phyloP scores from a whole-genome alignment of 2,888 invertebrate genomes.

The Chironomus tentans region DNA sequence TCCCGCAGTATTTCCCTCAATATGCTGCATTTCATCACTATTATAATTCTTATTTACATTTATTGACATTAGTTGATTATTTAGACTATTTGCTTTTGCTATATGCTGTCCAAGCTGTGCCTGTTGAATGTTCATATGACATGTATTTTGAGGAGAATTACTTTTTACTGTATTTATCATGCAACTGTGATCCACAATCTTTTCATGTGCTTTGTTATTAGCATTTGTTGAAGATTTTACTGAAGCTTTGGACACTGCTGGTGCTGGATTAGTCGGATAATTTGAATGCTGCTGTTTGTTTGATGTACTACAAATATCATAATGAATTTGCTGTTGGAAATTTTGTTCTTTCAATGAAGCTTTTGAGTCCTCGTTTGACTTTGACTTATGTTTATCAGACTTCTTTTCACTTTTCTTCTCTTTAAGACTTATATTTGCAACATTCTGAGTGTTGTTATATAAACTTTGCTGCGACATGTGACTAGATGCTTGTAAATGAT shows the following conservation, averaged over 20 bases:
- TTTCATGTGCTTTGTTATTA: constrained; percentile 1
- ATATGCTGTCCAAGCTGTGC: constrained; percentile 2
- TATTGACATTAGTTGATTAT: constrained; percentile 5
- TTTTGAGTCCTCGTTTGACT: constrained; percentile 5
- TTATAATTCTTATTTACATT: constrained; percentile 13
- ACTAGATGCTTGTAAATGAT: constrained; percentile 30
- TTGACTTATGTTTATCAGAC: constrained; percentile 21
- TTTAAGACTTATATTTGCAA: background rate
- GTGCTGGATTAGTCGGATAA: constrained; percentile 30
- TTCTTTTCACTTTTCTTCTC: constrained; percentile 16
- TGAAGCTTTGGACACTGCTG: constrained; percentile 38
- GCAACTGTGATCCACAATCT: constrained; percentile 21
- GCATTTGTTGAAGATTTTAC: constrained; percentile 43
- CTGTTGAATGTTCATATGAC: constrained; percentile 37
- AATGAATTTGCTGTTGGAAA: constrained; percentile 16
- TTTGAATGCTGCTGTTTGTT: constrained; percentile 45
- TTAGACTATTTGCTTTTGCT: background rate
- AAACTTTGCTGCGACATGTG: constrained; percentile 26
- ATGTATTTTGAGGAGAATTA: constrained; percentile 41
- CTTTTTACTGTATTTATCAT: constrained; percentile 40
- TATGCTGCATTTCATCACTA: constrained; percentile 7
- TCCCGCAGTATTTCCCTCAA: background rate
- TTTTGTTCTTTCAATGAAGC: constrained; percentile 31
- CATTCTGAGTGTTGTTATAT: background rate
- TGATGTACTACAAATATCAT: constrained; percentile 37